phyloP scores from a whole-genome alignment of 2,797 vertebrate genomes.

The Pipistrellus kuhlii region DNA sequence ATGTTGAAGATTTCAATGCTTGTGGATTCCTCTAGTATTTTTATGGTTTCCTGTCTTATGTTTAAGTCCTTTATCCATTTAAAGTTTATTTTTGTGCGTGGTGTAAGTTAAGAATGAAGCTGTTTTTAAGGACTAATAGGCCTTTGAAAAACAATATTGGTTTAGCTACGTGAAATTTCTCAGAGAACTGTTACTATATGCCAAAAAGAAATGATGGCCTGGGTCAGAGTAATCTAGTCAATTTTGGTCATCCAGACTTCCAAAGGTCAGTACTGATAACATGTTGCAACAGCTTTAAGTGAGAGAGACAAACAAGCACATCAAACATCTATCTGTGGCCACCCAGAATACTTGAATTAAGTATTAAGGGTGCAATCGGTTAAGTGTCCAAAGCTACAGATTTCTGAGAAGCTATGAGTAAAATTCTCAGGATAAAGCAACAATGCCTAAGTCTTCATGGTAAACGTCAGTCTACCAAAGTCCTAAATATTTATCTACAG shows the following conservation, averaged over 20 bases:
- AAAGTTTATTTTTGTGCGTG: too few species aligned
- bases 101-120: neutral
- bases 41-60: too few species aligned
- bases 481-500: fast-evolving
- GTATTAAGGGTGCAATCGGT: neutral
- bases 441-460: neutral
- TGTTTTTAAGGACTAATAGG: neutral
- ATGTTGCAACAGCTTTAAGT: neutral
- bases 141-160: neutral
- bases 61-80: too few species aligned
- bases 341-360: neutral
- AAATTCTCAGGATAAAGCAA: neutral
- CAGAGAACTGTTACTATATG: neutral
- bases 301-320: neutral
- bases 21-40: too few species aligned
- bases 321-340: neutral
- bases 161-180: neutral
- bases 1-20: too few species aligned
- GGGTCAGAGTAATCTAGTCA: neutral
- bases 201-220: neutral
- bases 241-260: fast-evolving
- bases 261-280: fast-evolving
- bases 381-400: fast-evolving
- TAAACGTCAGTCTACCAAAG: neutral
- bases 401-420: neutral